A percentile compares a stretch with the other conserved stretches of the same genome.
Conservation (phyloP, 2,888 invertebrate genomes). For the Blastobasis adustella region DNA sequence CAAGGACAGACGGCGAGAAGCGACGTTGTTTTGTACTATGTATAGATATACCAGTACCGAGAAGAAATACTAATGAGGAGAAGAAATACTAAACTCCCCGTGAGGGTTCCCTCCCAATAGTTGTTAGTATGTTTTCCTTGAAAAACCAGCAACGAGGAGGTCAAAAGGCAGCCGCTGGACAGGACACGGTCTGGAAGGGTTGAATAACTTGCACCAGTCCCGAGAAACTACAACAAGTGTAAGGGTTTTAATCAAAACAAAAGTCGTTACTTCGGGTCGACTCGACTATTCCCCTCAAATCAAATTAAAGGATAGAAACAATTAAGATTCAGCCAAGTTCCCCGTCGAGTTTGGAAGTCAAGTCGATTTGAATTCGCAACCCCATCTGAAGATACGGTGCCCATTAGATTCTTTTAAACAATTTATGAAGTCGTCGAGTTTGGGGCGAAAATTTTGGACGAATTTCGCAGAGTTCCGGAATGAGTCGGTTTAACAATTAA, state of each 20-base stretch:
- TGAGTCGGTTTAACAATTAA: conserved; percentile 28
- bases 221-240: not conserved
- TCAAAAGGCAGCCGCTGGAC: too few relatives aligned
- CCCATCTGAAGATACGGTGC: conserved; percentile 16
- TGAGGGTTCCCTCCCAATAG: too few relatives aligned
- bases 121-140: too few relatives aligned
- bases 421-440: conserved; percentile 30
- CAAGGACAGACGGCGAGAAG: too few relatives aligned
- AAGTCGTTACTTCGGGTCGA: not conserved
- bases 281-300: conserved; percentile 14
- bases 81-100: too few relatives aligned
- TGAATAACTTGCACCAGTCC: not conserved
- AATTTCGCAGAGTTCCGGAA: not conserved
- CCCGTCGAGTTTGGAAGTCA: conserved; percentile 26
- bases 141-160: too few relatives aligned
- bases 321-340: conserved; percentile 37
- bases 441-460: conserved; percentile 2
- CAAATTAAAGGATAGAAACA: conserved; percentile 31
- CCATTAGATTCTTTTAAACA: conserved; percentile 47
- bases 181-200: too few relatives aligned
- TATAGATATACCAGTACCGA: too few relatives aligned
- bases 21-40: too few relatives aligned
- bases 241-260: not conserved
- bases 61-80: too few relatives aligned
- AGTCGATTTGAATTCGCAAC: conserved; percentile 14